Conservation (phyloP, 2,888 invertebrate species). For the Tholera decimalis region DNA sequence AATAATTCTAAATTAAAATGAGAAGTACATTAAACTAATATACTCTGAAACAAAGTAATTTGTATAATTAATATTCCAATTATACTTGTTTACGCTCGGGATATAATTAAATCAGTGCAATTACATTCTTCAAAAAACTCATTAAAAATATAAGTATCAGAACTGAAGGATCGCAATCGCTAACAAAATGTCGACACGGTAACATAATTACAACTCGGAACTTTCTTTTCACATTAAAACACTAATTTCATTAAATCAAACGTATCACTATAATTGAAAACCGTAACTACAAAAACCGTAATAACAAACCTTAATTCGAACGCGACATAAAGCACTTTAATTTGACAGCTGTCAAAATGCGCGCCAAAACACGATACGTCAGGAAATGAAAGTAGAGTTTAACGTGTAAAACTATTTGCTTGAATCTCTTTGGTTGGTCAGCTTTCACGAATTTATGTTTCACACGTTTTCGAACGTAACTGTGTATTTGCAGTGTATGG, state of each 20-base stretch:
- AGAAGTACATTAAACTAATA: background rate
- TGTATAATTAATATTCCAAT: slow-evolving; percentile 1
- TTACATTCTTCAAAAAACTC: background rate
- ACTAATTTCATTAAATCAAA: slow-evolving; percentile 23
- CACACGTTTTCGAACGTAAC: slow-evolving; percentile 84
- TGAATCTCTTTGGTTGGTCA: slow-evolving; percentile 64
- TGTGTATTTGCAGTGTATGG: slow-evolving; percentile 56
- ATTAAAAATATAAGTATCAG: slow-evolving; percentile 1
- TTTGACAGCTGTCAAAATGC: slow-evolving; percentile 72
- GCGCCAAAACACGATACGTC: slow-evolving; percentile 63
- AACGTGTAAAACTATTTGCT: slow-evolving; percentile 68
- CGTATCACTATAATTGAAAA: slow-evolving; percentile 17
- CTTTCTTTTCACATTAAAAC: slow-evolving; percentile 29
- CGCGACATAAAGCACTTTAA: slow-evolving; percentile 49
- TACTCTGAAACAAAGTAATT: background rate
- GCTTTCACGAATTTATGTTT: slow-evolving; percentile 85
- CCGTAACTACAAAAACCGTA: slow-evolving; percentile 7
- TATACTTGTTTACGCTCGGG: slow-evolving; percentile 14
- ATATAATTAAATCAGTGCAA: background rate
- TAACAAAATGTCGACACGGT: slow-evolving; percentile 7
- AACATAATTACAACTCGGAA: slow-evolving; percentile 10
- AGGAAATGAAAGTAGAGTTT: slow-evolving; percentile 74
- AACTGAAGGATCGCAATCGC: slow-evolving; percentile 16
- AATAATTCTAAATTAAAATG: background rate
- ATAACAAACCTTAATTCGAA: slow-evolving; percentile 12